A percentile compares a stretch with the other conserved stretches of the same genome.
Conservation (phyloP, 2,888 invertebrate species). For the Lycia hirtaria region DNA sequence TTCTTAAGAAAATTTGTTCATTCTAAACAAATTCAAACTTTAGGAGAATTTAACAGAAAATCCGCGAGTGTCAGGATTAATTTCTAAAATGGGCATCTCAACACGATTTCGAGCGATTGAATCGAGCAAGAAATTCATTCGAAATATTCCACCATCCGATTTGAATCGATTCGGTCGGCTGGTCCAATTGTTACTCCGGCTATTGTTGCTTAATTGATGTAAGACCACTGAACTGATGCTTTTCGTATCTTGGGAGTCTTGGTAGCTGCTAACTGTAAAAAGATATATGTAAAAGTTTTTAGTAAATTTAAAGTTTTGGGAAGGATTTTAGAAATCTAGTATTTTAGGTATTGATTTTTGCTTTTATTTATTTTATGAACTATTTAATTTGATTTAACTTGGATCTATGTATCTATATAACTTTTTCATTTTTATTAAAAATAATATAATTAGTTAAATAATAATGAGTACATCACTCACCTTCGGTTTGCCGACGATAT, state of each 20-base stretch:
- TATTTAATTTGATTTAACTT: no score
- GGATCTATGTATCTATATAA: no score
- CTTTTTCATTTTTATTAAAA: no score
- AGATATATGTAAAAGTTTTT: not conserved
- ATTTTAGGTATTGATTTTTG: no score
- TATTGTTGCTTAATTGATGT: constrained; percentile 19
- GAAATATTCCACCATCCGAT: constrained; percentile 15
- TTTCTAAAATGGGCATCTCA: constrained; percentile 1
- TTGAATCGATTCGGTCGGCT: constrained; percentile 11
- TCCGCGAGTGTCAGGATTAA: not conserved
- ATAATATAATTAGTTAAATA: no score
- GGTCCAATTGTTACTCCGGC: constrained; percentile 14
- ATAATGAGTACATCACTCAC: no score
- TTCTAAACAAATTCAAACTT: not conserved
- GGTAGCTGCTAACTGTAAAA: not conserved
- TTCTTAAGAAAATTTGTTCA: not conserved
- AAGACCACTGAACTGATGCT: constrained; percentile 13
- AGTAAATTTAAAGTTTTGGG: not conserved
- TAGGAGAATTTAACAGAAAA: not conserved
- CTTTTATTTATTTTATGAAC: no score
- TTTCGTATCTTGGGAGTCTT: not conserved
- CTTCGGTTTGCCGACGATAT: no score
- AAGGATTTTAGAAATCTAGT: no score
- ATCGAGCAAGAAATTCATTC: constrained; percentile 12
- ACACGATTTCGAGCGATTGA: constrained; percentile 7